A percentile compares a stretch with the other conserved stretches of the same genome.
These are phyloP conservation scores for Beris chalybata DNA, from an alignment of 2,888 invertebrate genomes.

Conservation along the genomic window DNA sequence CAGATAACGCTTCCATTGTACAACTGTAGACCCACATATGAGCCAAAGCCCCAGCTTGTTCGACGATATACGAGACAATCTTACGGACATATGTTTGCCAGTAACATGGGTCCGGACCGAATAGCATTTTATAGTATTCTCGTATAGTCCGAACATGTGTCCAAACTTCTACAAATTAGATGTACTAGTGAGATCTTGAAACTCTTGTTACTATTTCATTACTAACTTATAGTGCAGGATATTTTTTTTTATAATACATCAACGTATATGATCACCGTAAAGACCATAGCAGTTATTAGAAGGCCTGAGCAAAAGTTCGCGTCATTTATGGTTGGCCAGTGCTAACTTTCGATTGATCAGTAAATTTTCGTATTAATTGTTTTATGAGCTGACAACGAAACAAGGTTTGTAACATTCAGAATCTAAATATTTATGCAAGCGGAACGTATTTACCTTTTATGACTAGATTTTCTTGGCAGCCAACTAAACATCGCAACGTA, in stretches of 20 bases:
- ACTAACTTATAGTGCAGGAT: slow-evolving; percentile 12
- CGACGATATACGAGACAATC: slow-evolving; percentile 17
- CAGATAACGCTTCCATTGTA: slow-evolving; percentile 38
- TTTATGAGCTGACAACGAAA: slow-evolving; percentile 43
- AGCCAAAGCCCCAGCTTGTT: slow-evolving; percentile 20
- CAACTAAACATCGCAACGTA: too few species aligned
- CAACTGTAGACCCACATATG: slow-evolving; percentile 34
- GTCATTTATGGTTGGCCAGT: slow-evolving; percentile 25
- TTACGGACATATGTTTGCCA: slow-evolving; percentile 31
- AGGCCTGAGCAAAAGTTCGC: slow-evolving; percentile 24
- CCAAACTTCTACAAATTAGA: slow-evolving; percentile 23
- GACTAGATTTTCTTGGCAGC: not conserved
- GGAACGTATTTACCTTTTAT: not conserved
- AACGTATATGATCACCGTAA: not conserved
- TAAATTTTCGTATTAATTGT: slow-evolving; percentile 43
- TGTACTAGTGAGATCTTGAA: slow-evolving; percentile 26
- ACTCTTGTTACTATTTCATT: slow-evolving; percentile 23
- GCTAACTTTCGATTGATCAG: slow-evolving; percentile 42
- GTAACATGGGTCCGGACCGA: slow-evolving; percentile 1
- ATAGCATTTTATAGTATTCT: too few species aligned
- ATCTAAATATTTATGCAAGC: not conserved
- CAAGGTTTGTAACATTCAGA: slow-evolving; percentile 22
- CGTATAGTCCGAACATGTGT: slow-evolving; percentile 10
- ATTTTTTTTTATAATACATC: not conserved
- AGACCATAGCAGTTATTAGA: slow-evolving; percentile 9